Evolutionary conservation across 1,140 invertebrate species (phyloP), one percentile per base, ranked within the genome.

Genomic region (Kradibia gibbosae): DNA sequence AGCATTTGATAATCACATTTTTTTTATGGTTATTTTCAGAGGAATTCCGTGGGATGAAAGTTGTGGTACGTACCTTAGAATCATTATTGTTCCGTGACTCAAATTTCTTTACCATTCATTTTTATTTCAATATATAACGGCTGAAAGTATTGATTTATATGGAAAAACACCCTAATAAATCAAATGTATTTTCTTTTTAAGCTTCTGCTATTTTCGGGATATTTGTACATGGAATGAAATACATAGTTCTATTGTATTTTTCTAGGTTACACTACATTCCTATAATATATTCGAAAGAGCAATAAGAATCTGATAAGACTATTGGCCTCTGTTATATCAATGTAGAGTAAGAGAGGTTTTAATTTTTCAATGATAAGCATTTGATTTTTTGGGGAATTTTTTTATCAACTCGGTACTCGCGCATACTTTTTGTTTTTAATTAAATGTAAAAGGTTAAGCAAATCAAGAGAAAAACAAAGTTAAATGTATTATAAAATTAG

Each of bases 1-100:
- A n/a, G 60, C 42, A 76, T 65, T 76, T 76, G 39, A 55, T 76
- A 62, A 76, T 39, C 55, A 39, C 36, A 28, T 76, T 76, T 62
- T 62, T 60, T 15, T 11, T 25, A 10, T 25, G 15, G 0, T 7
- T 28, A 3, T 42, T 50, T 50, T 25, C 45, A 50, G 42, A 31
- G 45, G 48, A 53, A 53, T 11, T 53, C 13, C 50, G 50, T 11
- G 10, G 50, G 15, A 11, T 53, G 13, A 22, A 20, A 20, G 3
- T 11, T 53, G 50, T 53, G 50, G 50, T 20, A 53, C 50, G 5
- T 11, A 22, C 3, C 50, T 22, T 53, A 20, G 20, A 22, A 53
- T 53, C n/a, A 34, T 73, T 48, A 20, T 10, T 39, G n/a, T 22
- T 55, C 31, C 31, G 48, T 8, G 3, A 3, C 42, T 50, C 25